Conservation (phyloP, 2,113 vertebrate genomes). For the Glareola pratincola region DNA sequence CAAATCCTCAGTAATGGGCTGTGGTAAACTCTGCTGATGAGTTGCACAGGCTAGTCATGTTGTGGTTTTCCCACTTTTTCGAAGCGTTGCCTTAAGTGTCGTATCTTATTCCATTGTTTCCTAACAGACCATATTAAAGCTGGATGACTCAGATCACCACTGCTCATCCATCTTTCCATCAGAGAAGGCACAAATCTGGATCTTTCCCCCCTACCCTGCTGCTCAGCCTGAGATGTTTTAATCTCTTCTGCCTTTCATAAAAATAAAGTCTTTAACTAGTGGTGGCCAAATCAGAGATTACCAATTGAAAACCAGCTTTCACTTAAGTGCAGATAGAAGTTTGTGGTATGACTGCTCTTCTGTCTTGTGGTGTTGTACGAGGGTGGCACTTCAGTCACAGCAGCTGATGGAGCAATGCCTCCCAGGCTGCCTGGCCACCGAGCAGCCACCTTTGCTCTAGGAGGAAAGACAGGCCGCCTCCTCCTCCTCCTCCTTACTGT, state of each 20-base stretch:
- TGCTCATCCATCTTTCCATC: background rate
- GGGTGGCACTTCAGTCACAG: background rate
- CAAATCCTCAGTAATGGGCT: conserved; percentile 2
- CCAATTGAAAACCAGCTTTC: background rate
- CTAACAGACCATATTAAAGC: background rate
- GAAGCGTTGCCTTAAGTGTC: background rate
- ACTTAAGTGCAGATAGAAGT: background rate
- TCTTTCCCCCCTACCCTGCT: background rate
- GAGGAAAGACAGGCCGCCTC: background rate
- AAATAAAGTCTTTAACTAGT: background rate
- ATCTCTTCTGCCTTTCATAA: background rate
- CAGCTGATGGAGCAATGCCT: background rate
- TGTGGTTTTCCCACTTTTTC: conserved; percentile 10
- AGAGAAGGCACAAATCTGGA: background rate
- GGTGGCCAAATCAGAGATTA: background rate
- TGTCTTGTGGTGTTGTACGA: background rate
- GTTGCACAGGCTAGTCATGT: background rate
- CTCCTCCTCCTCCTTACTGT: background rate
- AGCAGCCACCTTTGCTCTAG: background rate
- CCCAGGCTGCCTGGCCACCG: background rate
- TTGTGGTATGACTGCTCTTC: background rate
- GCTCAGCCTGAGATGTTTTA: background rate
- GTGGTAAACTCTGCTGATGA: conserved; percentile 18
- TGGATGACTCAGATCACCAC: background rate
- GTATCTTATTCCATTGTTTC: background rate